Conservation (phyloP, 2,113 vertebrate genomes). For the Xiphias gladius region DNA sequence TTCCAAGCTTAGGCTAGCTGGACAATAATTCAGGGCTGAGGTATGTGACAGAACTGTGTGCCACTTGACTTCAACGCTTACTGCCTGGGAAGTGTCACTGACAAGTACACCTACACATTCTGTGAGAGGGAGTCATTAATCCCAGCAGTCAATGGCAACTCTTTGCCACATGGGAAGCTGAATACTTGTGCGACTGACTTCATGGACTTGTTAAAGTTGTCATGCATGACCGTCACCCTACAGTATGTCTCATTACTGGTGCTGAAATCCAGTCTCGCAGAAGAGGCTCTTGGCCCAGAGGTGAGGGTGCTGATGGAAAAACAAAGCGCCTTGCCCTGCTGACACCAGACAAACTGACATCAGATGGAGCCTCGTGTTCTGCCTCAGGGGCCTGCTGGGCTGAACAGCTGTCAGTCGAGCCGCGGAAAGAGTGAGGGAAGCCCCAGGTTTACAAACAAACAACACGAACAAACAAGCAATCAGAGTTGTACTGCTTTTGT, state of each 20-base stretch:
- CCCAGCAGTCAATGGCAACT: slow-evolving; percentile 46
- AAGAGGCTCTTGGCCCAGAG: slow-evolving; percentile 54
- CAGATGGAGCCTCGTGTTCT: slow-evolving; percentile 66
- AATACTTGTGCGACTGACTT: slow-evolving; percentile 42
- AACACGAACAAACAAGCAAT: slow-evolving; percentile 47
- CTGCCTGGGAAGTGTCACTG: slow-evolving; percentile 49
- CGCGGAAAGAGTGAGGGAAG: slow-evolving; percentile 43
- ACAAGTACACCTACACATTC: slow-evolving; percentile 57
- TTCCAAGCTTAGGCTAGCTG: neutral
- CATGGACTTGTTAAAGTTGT: slow-evolving; percentile 54
- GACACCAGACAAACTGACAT: slow-evolving; percentile 76
- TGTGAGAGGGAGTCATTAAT: slow-evolving; percentile 65
- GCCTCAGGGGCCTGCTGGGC: slow-evolving; percentile 64
- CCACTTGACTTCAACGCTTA: slow-evolving; percentile 40
- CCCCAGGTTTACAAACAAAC: slow-evolving; percentile 47
- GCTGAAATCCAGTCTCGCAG: slow-evolving; percentile 24
- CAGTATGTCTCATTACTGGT: slow-evolving; percentile 56
- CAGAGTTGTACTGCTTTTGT: neutral
- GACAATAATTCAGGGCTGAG: slow-evolving; percentile 42
- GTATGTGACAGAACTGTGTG: slow-evolving; percentile 42
- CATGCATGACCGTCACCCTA: slow-evolving; percentile 27
- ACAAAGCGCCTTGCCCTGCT: slow-evolving; percentile 69
- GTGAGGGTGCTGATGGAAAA: slow-evolving; percentile 61
- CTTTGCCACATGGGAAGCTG: slow-evolving; percentile 23
- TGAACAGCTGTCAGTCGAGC: slow-evolving; percentile 70